Evolutionary conservation across 2,797 vertebrate genomes (phyloP).

Genomic region (Gallinago solitaria): DNA sequence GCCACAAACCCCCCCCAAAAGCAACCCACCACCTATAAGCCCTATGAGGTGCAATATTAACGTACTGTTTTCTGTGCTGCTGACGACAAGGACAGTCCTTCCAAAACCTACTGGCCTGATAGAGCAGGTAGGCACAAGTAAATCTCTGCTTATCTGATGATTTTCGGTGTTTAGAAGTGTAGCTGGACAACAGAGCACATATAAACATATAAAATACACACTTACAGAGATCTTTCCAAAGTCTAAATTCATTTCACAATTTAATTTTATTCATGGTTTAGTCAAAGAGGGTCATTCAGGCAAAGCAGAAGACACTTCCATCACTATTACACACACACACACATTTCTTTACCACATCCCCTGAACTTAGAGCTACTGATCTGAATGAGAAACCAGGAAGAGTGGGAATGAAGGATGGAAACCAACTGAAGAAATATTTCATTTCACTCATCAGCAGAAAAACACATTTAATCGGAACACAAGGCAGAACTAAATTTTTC

Average conservation of each 20-base stretch:
- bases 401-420: neutral
- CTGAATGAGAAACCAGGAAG: conserved; percentile 25
- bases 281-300: neutral
- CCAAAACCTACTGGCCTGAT: neutral
- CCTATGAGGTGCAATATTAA: neutral
- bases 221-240: neutral
- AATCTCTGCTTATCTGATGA: neutral
- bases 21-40: neutral
- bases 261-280: neutral
- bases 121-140: neutral
- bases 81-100: neutral
- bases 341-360: neutral
- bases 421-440: conserved; percentile 32
- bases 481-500: neutral
- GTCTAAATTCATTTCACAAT: neutral
- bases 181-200: neutral
- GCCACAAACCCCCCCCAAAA: rapidly evolving
- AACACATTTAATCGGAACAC: neutral
- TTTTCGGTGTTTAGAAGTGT: neutral
- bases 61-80: neutral
- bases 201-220: neutral
- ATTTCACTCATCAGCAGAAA: conserved; percentile 32
- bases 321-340: neutral
- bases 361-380: neutral
- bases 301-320: neutral